Percentiles rank a stretch among this genome's conserved stretches.
Conservation (phyloP, 1,140 invertebrate genomes). For the Bombus impatiens region DNA sequence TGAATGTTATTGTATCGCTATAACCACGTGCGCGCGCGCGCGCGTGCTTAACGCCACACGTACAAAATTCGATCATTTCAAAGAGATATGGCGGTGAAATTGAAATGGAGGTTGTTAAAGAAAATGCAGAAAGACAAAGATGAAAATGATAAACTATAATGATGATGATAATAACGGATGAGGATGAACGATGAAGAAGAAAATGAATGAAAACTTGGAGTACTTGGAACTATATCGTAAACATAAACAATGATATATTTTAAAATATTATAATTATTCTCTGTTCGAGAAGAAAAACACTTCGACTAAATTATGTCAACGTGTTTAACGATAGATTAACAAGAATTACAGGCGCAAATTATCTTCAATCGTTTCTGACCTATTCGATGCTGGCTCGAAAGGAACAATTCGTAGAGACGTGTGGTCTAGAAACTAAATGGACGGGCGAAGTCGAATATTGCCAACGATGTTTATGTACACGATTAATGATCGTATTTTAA, state of each 20-base stretch:
- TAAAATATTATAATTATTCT: constrained; percentile 53
- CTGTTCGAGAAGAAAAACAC: constrained; percentile 45
- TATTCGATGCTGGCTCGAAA: constrained; percentile 55
- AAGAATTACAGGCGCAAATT: constrained; percentile 56
- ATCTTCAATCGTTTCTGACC: constrained; percentile 41
- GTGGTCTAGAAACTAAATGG: constrained; percentile 68
- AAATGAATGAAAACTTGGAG: neutral
- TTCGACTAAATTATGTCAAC: constrained; percentile 52
- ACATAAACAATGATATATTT: constrained; percentile 52
- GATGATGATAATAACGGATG: neutral
- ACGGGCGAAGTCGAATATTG: constrained; percentile 73
- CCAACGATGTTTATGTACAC: constrained; percentile 69
- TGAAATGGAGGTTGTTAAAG: neutral
- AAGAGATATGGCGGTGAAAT: neutral
- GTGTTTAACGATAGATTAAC: constrained; percentile 49
- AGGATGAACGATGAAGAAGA: neutral
- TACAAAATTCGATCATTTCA: neutral
- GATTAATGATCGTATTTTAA: constrained; percentile 61
- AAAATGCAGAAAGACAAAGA: neutral
- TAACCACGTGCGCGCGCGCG: neutral
- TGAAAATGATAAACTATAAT: neutral
- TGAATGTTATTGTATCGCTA: constrained; percentile 36
- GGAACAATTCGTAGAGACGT: constrained; percentile 49
- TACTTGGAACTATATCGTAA: constrained; percentile 33
- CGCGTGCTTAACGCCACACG: constrained; percentile 15